Conservation (phyloP, 2,888 invertebrate species). For the Galerucella pusilla region DNA sequence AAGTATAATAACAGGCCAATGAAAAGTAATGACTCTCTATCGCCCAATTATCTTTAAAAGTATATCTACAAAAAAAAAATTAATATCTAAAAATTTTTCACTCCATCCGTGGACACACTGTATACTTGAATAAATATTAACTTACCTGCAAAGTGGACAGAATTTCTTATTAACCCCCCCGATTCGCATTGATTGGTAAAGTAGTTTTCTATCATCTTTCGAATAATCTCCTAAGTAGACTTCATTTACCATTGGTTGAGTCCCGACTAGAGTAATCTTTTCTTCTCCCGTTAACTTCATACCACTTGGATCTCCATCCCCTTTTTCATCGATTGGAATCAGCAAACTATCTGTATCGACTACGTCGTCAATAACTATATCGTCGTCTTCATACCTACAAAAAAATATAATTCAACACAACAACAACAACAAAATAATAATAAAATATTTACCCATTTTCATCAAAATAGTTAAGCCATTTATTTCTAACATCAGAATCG, state of each 20-base stretch:
- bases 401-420: too few relatives aligned
- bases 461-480: constrained; percentile 57
- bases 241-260: constrained; percentile 58
- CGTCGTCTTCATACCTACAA: constrained; percentile 48
- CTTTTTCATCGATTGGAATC: constrained; percentile 50
- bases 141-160: constrained; percentile 60
- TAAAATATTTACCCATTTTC: constrained; percentile 44
- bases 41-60: constrained; percentile 65
- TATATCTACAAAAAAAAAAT: constrained; percentile 50
- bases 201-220: constrained; percentile 60
- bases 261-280: constrained; percentile 49
- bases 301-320: constrained; percentile 39
- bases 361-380: constrained; percentile 44
- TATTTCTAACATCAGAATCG: constrained; percentile 58
- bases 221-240: constrained; percentile 58
- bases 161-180: constrained; percentile 61
- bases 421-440: not conserved
- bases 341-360: constrained; percentile 44
- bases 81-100: too few relatives aligned
- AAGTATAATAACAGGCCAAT: constrained; percentile 62
- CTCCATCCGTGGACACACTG: too few relatives aligned
- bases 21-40: constrained; percentile 64
- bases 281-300: constrained; percentile 46
- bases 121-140: not conserved
- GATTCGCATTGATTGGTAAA: constrained; percentile 61